Base-by-base conservation (phyloP, 2,113 vertebrate genomes). In the Ameiurus melas region DNA sequence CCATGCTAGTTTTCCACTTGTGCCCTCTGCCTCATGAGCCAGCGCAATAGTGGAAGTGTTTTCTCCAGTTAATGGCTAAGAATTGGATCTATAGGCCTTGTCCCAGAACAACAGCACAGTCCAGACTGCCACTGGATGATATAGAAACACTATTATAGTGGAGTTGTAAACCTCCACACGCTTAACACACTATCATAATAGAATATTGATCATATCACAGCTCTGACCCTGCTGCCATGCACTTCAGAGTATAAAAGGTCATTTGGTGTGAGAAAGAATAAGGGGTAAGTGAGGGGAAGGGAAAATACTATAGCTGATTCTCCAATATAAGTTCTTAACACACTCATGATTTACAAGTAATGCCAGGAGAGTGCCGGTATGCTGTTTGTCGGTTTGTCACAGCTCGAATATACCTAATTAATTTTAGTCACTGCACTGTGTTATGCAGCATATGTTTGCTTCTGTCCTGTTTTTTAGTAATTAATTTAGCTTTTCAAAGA, bases 181-280 rank as follows among this genome's bases (percentile, higher is more conserved):
- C 94, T 95, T 94, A 93, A 94, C 94, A 92, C 94, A 95, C 94
- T 95, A 96, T 96, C 95, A 47, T 98, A 98, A 98, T 98, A 97
- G 94, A 97, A 97, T 99, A 98, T 98, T 98, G 97, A 99, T 98
- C 97, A 96, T 95, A 95, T 94, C 94, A 95, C 96, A 96, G 96
- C 93, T 95, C 93, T 94, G 94, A 95, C 93, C 94, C 92, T 92
- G 92, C 95, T 95, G 96, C 95, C 96, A 96, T 96, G 96, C 96
- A 92, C 96, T 95, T 93, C 93, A 89, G 94, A 96, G 94, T 94
- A 96, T 94, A 94, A 95, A 97, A 97, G 96, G 97, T 97, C 96
- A 96, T 93, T 94, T 91, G 95, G 93, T 93, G 93, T 96, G 95
- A 91, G 91, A 92, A 92, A 88, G 88, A 91, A 84, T 88, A 89